A percentile compares a stretch with the other conserved stretches of the same genome.
These are phyloP conservation scores for Phenganax marumi DNA, from an alignment of 92 coral and sea anemone genomes.

Conservation along the genomic window DNA sequence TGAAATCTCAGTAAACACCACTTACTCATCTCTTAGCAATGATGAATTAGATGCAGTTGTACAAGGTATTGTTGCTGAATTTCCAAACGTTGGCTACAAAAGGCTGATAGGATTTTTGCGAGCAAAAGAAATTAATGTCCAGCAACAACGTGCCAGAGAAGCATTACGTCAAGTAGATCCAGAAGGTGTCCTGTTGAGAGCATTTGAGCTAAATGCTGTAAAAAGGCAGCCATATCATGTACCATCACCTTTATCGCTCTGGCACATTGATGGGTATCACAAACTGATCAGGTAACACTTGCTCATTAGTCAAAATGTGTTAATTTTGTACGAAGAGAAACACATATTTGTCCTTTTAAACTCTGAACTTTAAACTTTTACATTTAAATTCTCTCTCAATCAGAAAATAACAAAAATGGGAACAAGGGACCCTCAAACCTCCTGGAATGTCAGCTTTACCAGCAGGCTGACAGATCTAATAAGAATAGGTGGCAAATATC, in stretches of 20 bases:
- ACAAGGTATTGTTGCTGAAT: background rate
- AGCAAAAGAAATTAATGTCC: background rate
- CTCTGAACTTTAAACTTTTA: no score
- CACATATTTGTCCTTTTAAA: no score
- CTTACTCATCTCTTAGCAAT: background rate
- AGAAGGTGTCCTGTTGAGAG: constrained; percentile 13
- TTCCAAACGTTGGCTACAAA: constrained; percentile 3
- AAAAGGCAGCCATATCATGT: constrained; percentile 13
- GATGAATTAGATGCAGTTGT: background rate
- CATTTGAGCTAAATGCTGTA: background rate
- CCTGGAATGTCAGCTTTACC: no score
- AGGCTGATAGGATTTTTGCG: constrained; percentile 15
- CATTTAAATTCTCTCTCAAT: no score
- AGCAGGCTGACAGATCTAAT: no score
- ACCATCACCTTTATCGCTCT: no score
- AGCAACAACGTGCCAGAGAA: constrained; percentile 10
- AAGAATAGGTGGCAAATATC: no score
- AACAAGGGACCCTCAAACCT: no score
- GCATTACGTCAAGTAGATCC: background rate
- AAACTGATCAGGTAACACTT: background rate
- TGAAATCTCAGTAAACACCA: background rate
- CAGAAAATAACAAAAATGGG: no score
- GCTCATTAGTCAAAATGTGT: no score
- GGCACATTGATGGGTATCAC: constrained; percentile 20
- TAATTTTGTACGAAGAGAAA: no score